phyloP scores from a whole-genome alignment of 2,888 invertebrate genomes.

The Ceraclea dissimilis region DNA sequence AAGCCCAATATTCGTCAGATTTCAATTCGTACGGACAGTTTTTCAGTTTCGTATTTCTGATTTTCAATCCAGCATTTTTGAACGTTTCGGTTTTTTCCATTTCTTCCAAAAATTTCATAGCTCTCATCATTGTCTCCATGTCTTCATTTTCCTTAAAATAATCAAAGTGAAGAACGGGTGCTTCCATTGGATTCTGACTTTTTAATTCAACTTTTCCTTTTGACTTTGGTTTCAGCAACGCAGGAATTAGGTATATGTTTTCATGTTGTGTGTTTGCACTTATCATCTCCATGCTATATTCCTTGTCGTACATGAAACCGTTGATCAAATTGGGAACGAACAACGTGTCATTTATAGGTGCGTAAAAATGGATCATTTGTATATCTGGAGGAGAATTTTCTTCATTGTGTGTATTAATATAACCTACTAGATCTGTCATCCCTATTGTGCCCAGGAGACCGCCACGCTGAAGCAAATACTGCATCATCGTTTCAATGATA shows the following conservation, averaged over 20 bases:
- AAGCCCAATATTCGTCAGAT: slow-evolving; percentile 58
- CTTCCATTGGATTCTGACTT: slow-evolving; percentile 55
- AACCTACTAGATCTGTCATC: slow-evolving; percentile 24
- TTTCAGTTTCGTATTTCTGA: slow-evolving; percentile 29
- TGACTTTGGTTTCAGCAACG: slow-evolving; percentile 60
- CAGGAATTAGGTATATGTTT: slow-evolving; percentile 38
- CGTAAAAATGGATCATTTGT: slow-evolving; percentile 28
- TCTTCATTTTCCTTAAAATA: slow-evolving; percentile 49
- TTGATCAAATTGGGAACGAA: background rate
- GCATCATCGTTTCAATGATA: background rate
- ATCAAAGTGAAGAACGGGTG: slow-evolving; percentile 51
- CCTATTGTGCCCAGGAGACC: slow-evolving; percentile 11
- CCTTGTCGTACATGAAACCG: slow-evolving; percentile 29
- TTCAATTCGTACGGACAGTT: slow-evolving; percentile 28
- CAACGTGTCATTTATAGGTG: slow-evolving; percentile 22
- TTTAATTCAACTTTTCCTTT: slow-evolving; percentile 58
- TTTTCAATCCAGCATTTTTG: slow-evolving; percentile 30
- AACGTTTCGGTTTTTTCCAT: slow-evolving; percentile 39
- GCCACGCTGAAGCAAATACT: background rate
- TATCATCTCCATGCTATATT: slow-evolving; percentile 30
- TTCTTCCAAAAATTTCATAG: slow-evolving; percentile 32
- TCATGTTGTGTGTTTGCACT: slow-evolving; percentile 27
- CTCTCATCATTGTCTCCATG: slow-evolving; percentile 35
- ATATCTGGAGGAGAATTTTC: slow-evolving; percentile 21
- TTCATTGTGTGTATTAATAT: slow-evolving; percentile 20